Conservation (phyloP, 1,140 invertebrate genomes). For the Uloborus diversus region DNA sequence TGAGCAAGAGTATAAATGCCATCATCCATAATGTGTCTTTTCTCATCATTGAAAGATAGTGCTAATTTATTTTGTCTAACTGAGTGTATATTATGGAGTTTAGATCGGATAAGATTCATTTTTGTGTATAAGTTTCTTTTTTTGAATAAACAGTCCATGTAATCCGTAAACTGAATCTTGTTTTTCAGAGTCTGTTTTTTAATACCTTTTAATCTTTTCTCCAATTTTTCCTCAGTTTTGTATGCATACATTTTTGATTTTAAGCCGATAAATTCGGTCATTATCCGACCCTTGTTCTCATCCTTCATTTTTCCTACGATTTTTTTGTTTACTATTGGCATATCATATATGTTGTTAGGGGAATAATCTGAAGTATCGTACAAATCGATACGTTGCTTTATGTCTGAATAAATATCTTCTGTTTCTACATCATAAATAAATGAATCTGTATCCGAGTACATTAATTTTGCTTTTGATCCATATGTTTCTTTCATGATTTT, state of each 20-base stretch:
- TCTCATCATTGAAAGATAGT: not conserved
- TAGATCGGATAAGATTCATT: not conserved
- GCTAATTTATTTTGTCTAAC: not conserved
- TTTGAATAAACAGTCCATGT: not conserved
- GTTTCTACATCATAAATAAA: not conserved
- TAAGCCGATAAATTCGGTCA: slow-evolving; percentile 34
- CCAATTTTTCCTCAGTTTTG: not conserved
- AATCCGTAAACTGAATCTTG: not conserved
- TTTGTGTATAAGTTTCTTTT: not conserved
- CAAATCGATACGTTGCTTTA: not conserved
- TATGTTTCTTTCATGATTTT: not conserved
- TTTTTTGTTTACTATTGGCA: slow-evolving; percentile 8
- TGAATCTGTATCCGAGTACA: not conserved
- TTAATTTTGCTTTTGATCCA: not conserved
- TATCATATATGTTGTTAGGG: not conserved
- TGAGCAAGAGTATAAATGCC: not conserved
- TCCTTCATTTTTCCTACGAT: slow-evolving; percentile 40
- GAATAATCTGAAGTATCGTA: slow-evolving; percentile 28
- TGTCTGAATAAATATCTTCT: not conserved
- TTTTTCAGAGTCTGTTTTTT: not conserved
- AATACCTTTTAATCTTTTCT: slow-evolving; percentile 28
- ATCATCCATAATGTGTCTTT: slow-evolving; percentile 2
- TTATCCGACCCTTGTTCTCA: slow-evolving; percentile 6
- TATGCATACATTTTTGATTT: slow-evolving; percentile 20
- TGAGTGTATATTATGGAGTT: not conserved